Conservation (phyloP, 2,113 vertebrate genomes). For the Bujurquina vittata region DNA sequence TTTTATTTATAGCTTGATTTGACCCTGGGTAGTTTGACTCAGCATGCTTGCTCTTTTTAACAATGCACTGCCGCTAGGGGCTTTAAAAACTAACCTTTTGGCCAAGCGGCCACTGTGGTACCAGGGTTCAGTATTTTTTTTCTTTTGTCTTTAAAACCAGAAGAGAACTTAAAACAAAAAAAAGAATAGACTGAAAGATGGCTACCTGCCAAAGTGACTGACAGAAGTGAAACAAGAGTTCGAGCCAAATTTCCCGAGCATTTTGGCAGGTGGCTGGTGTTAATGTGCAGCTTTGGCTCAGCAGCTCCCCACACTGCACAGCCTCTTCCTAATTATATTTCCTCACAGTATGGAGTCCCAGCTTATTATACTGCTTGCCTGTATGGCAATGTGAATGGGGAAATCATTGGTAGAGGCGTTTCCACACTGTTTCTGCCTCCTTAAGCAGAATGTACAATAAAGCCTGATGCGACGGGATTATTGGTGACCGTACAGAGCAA, state of each 20-base stretch:
- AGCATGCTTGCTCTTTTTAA: constrained; percentile 51
- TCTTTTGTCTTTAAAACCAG: neutral
- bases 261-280: constrained; percentile 58
- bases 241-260: neutral
- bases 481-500: constrained; percentile 44
- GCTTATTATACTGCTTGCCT: constrained; percentile 48
- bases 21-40: constrained; percentile 37
- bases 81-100: constrained; percentile 29
- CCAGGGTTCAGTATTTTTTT: neutral
- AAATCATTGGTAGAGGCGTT: constrained; percentile 33
- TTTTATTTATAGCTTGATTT: constrained; percentile 54
- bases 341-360: constrained; percentile 29
- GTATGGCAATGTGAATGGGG: neutral
- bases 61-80: constrained; percentile 19
- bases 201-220: constrained; percentile 11
- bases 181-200: neutral
- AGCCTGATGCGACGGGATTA: constrained; percentile 26
- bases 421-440: constrained; percentile 43
- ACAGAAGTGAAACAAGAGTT: constrained; percentile 19
- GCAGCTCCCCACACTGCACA: constrained; percentile 37
- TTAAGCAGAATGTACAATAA: constrained; percentile 60
- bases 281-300: constrained; percentile 42
- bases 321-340: constrained; percentile 50
- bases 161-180: constrained; percentile 8
- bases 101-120: constrained; percentile 5